phyloP scores from a whole-genome alignment of 2,888 invertebrate genomes.

The Rhopalosiphum nymphaeae region DNA sequence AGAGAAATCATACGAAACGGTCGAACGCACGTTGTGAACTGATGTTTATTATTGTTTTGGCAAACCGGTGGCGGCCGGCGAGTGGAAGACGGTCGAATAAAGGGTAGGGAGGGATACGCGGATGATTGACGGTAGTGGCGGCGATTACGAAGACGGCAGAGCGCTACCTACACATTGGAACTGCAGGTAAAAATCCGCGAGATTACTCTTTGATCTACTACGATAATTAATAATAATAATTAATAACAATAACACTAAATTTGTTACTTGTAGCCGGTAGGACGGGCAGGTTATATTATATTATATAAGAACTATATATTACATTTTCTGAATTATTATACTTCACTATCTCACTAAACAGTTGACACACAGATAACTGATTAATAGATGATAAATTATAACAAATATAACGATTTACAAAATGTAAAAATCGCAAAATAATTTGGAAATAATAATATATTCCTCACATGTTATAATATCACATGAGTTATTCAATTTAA shows the following conservation, averaged over 20 bases:
- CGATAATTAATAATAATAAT: background rate
- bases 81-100: background rate
- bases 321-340: background rate
- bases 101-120: constrained; percentile 43
- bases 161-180: constrained; percentile 55
- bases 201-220: background rate
- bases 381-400: background rate
- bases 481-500: background rate
- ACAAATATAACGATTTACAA: background rate
- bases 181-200: constrained; percentile 33
- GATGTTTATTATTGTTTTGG: constrained; percentile 57
- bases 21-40: constrained; percentile 63
- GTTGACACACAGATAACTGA: background rate
- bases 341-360: background rate
- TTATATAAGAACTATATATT: background rate
- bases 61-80: constrained; percentile 17
- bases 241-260: background rate
- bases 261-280: background rate
- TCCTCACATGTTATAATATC: background rate
- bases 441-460: background rate
- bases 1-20: background rate
- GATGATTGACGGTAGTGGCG: constrained; percentile 40
- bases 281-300: background rate
- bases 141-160: background rate
- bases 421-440: background rate